phyloP scores from a whole-genome alignment of 2,797 vertebrate species.

The Trachurus trachurus region DNA sequence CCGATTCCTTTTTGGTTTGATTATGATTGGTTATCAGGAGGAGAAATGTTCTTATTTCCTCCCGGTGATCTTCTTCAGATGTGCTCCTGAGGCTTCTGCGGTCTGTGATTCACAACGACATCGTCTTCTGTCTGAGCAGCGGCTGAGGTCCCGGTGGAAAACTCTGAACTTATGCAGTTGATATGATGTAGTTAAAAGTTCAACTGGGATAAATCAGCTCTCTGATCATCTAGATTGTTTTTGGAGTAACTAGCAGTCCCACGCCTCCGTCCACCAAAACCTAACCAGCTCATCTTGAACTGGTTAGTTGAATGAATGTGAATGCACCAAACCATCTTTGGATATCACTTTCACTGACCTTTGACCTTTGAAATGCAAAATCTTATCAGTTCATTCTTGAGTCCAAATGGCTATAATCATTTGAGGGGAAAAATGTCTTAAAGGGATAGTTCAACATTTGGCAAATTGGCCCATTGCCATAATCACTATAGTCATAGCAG shows the following conservation, averaged over 20 bases:
- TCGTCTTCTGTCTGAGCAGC: constrained; percentile 50
- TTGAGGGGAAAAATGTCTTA: background rate
- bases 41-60: constrained; percentile 15
- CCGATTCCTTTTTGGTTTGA: background rate
- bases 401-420: background rate
- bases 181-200: background rate
- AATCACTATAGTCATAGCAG: too few relatives aligned
- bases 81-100: constrained; percentile 22
- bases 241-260: background rate
- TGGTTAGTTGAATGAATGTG: too few relatives aligned
- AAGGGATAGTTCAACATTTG: too few relatives aligned
- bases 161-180: background rate
- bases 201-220: background rate
- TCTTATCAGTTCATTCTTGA: background rate
- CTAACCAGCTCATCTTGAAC: too few relatives aligned
- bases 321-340: too few relatives aligned
- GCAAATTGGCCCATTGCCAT: too few relatives aligned
- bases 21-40: constrained; percentile 8
- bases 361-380: background rate
- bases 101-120: constrained; percentile 62
- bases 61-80: constrained; percentile 43
- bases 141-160: constrained; percentile 8
- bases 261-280: too few relatives aligned
- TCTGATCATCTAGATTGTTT: background rate
- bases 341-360: background rate